Conservation (phyloP, 30 jellyfish, hydroid and myxozoan genomes). For the Hydractinia symbiolongicarpus region DNA sequence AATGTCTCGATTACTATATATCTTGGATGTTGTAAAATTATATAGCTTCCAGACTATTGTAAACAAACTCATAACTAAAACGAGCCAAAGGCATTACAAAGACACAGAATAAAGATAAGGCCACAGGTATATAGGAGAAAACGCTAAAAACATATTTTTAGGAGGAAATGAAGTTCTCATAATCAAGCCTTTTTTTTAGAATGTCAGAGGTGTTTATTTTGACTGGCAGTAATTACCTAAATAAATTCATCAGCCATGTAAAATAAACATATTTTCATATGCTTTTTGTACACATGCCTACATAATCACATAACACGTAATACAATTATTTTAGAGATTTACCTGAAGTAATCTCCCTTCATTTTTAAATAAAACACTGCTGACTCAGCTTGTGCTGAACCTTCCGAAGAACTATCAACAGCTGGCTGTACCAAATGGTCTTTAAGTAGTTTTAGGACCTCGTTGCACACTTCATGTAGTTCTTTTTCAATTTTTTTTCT, state of each 20-base stretch:
- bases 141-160: background rate
- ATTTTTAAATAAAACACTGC: slow-evolving; percentile 89
- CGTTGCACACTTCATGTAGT: slow-evolving; percentile 65
- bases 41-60: too few relatives aligned
- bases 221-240: too few relatives aligned
- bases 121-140: background rate
- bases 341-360: slow-evolving; percentile 94
- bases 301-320: background rate
- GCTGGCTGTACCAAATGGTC: slow-evolving; percentile 57
- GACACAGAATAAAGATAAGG: too few relatives aligned
- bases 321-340: background rate
- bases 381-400: slow-evolving; percentile 41
- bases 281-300: background rate
- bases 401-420: slow-evolving; percentile 25
- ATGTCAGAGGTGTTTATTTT: background rate
- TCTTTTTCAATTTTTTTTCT: slow-evolving; percentile 69
- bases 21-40: too few relatives aligned
- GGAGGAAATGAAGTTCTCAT: background rate
- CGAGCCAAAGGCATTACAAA: too few relatives aligned
- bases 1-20: too few relatives aligned
- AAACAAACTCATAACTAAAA: too few relatives aligned
- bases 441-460: slow-evolving; percentile 66
- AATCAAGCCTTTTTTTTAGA: background rate
- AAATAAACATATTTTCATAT: background rate
- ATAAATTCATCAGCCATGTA: background rate